A percentile compares a stretch with the other conserved stretches of the same genome.
phyloP scores from a whole-genome alignment of 2,113 vertebrate genomes.

The Alethe castanea region DNA sequence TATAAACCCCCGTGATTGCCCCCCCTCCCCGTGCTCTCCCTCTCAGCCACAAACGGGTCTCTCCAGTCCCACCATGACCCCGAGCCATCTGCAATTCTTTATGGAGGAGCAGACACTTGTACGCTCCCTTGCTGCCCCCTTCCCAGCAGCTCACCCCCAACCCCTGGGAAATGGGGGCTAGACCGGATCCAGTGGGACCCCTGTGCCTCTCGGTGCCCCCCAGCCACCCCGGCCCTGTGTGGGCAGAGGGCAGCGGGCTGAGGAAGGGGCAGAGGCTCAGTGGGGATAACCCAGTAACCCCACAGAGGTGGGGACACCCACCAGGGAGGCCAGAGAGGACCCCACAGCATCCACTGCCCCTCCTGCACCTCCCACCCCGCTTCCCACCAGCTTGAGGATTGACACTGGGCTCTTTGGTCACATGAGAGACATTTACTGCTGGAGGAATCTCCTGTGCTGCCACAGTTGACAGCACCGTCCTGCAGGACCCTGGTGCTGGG shows the following conservation, averaged over 20 bases:
- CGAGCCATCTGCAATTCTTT: too few species aligned
- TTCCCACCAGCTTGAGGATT: neutral
- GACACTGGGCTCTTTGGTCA: neutral
- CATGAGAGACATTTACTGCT: slow-evolving; percentile 18
- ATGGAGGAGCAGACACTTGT: neutral
- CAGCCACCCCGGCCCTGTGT: rapidly evolving
- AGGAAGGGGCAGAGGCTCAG: neutral
- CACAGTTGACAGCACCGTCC: neutral
- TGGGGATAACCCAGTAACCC: neutral
- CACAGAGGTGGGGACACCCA: neutral
- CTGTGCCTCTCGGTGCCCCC: rapidly evolving
- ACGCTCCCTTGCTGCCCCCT: neutral
- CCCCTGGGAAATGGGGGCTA: neutral
- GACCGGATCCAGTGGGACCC: rapidly evolving
- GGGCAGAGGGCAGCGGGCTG: rapidly evolving
- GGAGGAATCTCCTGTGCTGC: neutral
- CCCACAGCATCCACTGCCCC: too few species aligned
- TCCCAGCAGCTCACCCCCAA: rapidly evolving
- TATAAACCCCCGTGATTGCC: rapidly evolving
- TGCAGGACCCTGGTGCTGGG: rapidly evolving
- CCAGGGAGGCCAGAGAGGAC: neutral
- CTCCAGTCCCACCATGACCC: rapidly evolving
- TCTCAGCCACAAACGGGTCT: rapidly evolving
- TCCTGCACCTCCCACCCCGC: neutral
- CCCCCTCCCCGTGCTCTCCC: neutral